These are phyloP conservation scores for Catocala nupta DNA, from an alignment of 2,888 invertebrate species.

Conservation along the genomic window DNA sequence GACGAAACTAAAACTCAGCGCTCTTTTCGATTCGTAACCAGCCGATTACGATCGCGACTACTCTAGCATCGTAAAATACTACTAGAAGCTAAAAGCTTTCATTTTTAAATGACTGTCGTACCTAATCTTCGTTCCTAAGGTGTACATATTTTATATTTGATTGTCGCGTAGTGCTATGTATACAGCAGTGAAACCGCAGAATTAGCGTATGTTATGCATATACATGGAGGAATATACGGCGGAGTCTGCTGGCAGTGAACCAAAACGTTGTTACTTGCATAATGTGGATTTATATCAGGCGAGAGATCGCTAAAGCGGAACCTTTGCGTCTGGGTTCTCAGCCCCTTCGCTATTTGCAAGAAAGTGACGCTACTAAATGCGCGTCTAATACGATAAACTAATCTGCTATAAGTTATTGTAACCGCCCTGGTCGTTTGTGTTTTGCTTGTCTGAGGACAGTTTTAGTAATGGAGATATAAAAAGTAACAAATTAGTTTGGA, in stretches of 20 bases:
- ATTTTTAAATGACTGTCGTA: too few relatives aligned
- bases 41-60: too few relatives aligned
- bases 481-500: too few relatives aligned
- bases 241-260: constrained; percentile 80
- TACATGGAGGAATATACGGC: constrained; percentile 35
- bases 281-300: constrained; percentile 80
- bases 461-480: not conserved
- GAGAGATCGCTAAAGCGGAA: constrained; percentile 56
- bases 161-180: too few relatives aligned
- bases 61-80: too few relatives aligned
- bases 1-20: too few relatives aligned
- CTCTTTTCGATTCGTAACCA: too few relatives aligned
- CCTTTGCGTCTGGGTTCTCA: constrained; percentile 66
- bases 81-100: too few relatives aligned
- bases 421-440: constrained; percentile 6
- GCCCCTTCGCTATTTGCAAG: constrained; percentile 76
- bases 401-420: constrained; percentile 55
- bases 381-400: constrained; percentile 49
- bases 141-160: too few relatives aligned
- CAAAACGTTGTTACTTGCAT: constrained; percentile 82
- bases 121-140: too few relatives aligned
- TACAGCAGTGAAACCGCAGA: constrained; percentile 26
- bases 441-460: constrained; percentile 2
- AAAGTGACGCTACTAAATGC: constrained; percentile 55
- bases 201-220: constrained; percentile 42